Conservation (phyloP, 2,888 invertebrate species). For the Anthrax anthrax region DNA sequence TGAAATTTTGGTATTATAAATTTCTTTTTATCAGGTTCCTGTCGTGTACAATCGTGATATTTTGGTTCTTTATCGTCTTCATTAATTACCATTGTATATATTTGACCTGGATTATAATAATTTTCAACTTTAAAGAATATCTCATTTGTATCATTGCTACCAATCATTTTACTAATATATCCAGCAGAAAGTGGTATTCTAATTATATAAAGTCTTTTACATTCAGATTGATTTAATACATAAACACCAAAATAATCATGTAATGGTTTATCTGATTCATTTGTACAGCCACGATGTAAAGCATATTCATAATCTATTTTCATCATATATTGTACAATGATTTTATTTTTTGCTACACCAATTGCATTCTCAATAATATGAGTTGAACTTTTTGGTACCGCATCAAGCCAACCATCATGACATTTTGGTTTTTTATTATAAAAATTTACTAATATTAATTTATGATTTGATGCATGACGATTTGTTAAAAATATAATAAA, state of each 20-base stretch:
- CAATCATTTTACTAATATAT: not conserved
- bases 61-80: not conserved
- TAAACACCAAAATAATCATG: not conserved
- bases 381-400: not conserved
- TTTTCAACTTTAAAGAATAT: not conserved
- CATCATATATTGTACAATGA: not conserved
- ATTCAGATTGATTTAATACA: not conserved
- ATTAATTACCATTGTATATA: not conserved
- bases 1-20: not conserved
- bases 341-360: not conserved
- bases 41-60: not conserved
- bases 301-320: too few relatives aligned
- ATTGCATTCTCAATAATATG: not conserved
- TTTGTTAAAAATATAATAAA: not conserved
- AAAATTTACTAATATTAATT: not conserved
- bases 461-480: not conserved
- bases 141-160: not conserved
- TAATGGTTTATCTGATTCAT: too few relatives aligned
- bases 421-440: too few relatives aligned
- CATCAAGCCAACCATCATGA: not conserved
- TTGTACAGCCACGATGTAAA: too few relatives aligned
- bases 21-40: not conserved
- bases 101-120: not conserved
- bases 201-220: too few relatives aligned
- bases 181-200: too few relatives aligned